Evolutionary conservation across 2,113 vertebrate genomes (phyloP).

Genomic region (Vulpes lagopus): DNA sequence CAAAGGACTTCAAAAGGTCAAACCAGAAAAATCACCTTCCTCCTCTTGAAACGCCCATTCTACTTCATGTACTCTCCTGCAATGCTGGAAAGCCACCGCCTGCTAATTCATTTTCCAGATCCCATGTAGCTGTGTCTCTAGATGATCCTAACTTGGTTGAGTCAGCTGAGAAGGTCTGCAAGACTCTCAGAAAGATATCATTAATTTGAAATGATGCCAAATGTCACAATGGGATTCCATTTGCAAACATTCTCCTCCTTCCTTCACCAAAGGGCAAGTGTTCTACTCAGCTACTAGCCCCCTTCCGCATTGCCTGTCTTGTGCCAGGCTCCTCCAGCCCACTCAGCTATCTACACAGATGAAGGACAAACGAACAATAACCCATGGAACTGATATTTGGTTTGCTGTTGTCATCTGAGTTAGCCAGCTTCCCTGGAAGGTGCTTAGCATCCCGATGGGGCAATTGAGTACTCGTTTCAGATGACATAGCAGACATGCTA

Average conservation of each 20-base stretch:
- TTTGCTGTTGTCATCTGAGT: too few species aligned
- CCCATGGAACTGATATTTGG: rapidly evolving
- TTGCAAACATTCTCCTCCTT: constrained; percentile 2
- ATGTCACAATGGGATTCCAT: background rate
- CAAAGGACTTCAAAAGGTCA: background rate
- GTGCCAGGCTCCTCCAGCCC: background rate
- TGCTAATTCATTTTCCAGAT: constrained; percentile 76
- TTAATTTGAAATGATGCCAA: constrained; percentile 53
- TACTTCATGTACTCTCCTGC: background rate
- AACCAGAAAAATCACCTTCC: background rate
- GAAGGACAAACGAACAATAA: background rate
- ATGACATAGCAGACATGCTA: background rate
- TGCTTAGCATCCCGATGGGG: background rate
- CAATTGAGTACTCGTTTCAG: background rate
- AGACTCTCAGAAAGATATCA: constrained; percentile 36
- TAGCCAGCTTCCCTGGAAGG: background rate
- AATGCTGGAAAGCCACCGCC: background rate
- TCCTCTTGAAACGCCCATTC: background rate
- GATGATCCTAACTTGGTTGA: constrained; percentile 49
- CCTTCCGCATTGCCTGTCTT: background rate
- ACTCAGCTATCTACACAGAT: background rate
- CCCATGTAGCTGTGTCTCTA: constrained; percentile 35
- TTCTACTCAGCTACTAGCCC: background rate
- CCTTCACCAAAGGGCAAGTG: background rate
- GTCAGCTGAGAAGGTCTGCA: constrained; percentile 46